These are phyloP conservation scores for Vireo altiloquus DNA, from an alignment of 2,113 vertebrate species.

Conservation along the genomic window DNA sequence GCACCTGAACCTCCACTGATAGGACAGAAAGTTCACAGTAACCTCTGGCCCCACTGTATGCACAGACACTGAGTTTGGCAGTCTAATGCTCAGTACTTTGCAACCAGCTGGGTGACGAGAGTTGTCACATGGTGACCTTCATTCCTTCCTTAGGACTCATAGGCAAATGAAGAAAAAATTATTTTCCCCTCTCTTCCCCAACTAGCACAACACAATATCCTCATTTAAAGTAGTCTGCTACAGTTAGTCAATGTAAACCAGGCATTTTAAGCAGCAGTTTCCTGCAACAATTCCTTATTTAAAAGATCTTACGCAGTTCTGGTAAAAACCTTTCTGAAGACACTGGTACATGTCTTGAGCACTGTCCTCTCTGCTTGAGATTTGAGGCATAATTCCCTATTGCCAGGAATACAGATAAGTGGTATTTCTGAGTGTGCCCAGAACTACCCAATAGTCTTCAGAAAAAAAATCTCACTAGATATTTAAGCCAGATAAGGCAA, in stretches of 20 bases:
- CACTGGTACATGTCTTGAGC: background rate
- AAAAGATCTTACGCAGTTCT: background rate
- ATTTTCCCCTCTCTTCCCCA: background rate
- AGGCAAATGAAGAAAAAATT: background rate
- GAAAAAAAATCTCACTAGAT: background rate
- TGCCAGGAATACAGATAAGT: background rate
- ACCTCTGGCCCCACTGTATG: background rate
- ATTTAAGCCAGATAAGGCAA: background rate
- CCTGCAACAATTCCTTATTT: background rate
- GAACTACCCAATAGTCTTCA: background rate
- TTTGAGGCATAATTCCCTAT: background rate
- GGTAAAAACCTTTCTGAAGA: background rate
- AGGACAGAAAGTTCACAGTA: background rate
- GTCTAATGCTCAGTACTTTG: background rate
- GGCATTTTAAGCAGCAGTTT: background rate
- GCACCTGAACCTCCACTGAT: background rate
- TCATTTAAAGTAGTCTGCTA: background rate
- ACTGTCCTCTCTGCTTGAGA: background rate
- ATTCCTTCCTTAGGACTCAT: background rate
- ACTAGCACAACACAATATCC: fast-evolving
- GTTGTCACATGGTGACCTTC: background rate
- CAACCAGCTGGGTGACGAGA: background rate
- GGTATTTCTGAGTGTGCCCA: background rate
- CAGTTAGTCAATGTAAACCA: background rate
- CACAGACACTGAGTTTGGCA: background rate